Evolutionary conservation across 2,888 invertebrate species (phyloP), one percentile per base, ranked within the genome.

Genomic region (Osmoderma eremita): DNA sequence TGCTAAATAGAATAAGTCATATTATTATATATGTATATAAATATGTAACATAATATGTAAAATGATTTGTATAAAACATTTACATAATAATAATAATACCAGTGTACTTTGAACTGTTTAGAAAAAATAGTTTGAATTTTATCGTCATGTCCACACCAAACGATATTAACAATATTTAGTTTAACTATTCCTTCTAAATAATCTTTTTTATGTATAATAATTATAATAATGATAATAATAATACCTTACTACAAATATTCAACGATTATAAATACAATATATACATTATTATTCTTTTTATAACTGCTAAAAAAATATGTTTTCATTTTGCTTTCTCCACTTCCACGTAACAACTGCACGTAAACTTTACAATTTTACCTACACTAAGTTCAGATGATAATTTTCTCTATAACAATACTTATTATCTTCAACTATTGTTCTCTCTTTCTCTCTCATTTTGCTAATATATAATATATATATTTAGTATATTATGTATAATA

Each of bases 221-320:
- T 24, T 4, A 5, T 18, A 39, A 56, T 24, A 30, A 51, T 63
- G 42, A 53, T 39, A 49, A 22, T 58, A 58, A 39, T 30, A 48
- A 36, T 49, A 50, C 61, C 65, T 61, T 66, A 66, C 50, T 66
- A 65, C 65, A 66, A 64, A 66, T 66, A 66, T 58, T 66, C 65
- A 66, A 66, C 65, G 65, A 66, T 68, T 58, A 68, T 68, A 68
- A 68, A 68, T 68, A 68, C 68, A 68, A 45, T 68, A 68, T 68
- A 49, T 68, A 68, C 68, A 68, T 42, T 42, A 41, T 58, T 67
- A 17, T 51, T 53, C 30, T 61, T 36, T 54, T 56, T 58, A 66
- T 66, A 66, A 58, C 61, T 50, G 38, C 53, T 68, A 68, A 68
- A 68, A 67, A 67, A 68, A 68, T 68, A 68, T 53, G 36, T 53